These are phyloP conservation scores for Vesta saturnalis DNA, from an alignment of 2,888 invertebrate genomes.

Conservation along the genomic window DNA sequence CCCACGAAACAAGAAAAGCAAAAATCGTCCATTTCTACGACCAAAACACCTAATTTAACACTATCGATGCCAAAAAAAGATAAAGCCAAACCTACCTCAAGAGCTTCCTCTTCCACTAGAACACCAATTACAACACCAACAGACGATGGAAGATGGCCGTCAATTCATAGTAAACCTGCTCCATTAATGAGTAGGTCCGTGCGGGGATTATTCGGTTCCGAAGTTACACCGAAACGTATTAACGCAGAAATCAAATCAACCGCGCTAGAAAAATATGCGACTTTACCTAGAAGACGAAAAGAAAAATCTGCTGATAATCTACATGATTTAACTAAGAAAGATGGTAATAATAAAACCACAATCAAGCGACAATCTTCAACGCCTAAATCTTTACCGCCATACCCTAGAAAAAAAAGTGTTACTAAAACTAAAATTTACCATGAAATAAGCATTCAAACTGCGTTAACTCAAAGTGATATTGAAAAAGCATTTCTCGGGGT, in stretches of 20 bases:
- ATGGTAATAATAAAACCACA: slow-evolving; percentile 41
- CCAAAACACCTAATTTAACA: slow-evolving; percentile 25
- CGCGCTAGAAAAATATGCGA: slow-evolving; percentile 79
- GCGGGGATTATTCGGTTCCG: slow-evolving; percentile 54
- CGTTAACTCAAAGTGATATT: slow-evolving; percentile 76
- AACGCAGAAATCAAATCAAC: slow-evolving; percentile 59
- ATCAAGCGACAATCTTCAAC: slow-evolving; percentile 47
- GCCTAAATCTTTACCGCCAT: slow-evolving; percentile 59
- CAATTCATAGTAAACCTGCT: slow-evolving; percentile 61
- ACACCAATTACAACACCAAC: slow-evolving; percentile 69
- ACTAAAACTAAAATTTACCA: slow-evolving; percentile 80
- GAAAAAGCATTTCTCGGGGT: slow-evolving; percentile 76
- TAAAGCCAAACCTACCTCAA: slow-evolving; percentile 15
- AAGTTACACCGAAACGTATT: neutral
- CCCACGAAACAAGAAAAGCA: slow-evolving; percentile 23
- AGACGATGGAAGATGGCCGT: slow-evolving; percentile 79
- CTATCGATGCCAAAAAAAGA: slow-evolving; percentile 16
- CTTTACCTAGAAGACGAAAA: slow-evolving; percentile 77
- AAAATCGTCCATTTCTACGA: slow-evolving; percentile 29
- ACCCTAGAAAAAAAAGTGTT: slow-evolving; percentile 60
- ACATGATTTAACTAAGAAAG: slow-evolving; percentile 57
- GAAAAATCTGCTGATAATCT: slow-evolving; percentile 67
- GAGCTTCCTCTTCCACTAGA: slow-evolving; percentile 35
- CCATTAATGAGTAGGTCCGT: slow-evolving; percentile 56
- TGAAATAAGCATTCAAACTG: slow-evolving; percentile 82